These are phyloP conservation scores for Premnoplex brunnescens DNA, from an alignment of 2,797 vertebrate species.

Conservation along the genomic window DNA sequence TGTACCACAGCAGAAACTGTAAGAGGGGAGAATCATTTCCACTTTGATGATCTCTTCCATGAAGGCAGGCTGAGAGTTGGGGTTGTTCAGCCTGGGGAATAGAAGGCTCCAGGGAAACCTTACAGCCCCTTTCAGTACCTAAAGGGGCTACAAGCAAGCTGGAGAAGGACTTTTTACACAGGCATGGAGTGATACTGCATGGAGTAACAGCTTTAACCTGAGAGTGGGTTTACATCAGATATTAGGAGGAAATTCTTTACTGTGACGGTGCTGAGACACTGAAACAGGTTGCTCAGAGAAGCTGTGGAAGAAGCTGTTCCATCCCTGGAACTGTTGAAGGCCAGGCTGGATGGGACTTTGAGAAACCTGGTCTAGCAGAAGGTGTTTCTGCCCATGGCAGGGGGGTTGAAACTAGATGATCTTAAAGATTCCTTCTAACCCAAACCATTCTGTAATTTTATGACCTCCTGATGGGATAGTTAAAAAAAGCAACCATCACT, in stretches of 20 bases:
- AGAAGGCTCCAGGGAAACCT: neutral
- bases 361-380: neutral
- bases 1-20: neutral
- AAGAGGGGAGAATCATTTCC: neutral
- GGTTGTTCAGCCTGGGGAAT: neutral
- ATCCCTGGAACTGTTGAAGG: neutral
- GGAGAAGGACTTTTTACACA: neutral
- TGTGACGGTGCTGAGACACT: neutral
- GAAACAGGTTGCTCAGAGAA: neutral
- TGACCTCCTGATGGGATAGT: neutral
- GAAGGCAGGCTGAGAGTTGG: rapidly evolving
- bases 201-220: neutral
- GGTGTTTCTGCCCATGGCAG: neutral
- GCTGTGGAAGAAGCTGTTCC: neutral
- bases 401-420: neutral
- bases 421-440: neutral
- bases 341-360: neutral
- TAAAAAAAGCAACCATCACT: neutral
- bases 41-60: neutral
- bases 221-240: neutral
- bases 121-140: neutral
- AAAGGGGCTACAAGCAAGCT: neutral
- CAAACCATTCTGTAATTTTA: neutral
- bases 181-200: neutral
- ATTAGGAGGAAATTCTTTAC: neutral